Evolutionary conservation across 2,888 invertebrate species (phyloP), one percentile per base, ranked within the genome.

Genomic region (Andrena flavipes): DNA sequence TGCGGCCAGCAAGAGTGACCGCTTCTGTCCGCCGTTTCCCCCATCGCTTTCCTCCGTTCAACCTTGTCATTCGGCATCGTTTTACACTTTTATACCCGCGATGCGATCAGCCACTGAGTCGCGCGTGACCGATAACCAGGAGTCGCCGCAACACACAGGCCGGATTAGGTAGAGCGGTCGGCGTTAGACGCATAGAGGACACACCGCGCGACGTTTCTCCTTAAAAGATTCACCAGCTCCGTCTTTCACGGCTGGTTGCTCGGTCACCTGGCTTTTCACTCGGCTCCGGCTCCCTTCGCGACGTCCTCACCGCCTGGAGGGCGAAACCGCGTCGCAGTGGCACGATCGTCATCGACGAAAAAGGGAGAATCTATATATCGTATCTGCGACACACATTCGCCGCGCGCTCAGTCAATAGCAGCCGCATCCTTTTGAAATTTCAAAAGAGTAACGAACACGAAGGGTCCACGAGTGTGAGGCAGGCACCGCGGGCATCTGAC

Each of bases 321-420:
- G 72, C 10, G 49, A 62, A 70, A 73, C 68, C 80, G 80, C 75
- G 82, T 63, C 79, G 68, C 72, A 77, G 80, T 49, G 59, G 35
- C 63, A 75, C 75, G 75, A 75, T 75, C 78, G 81, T 79, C 81
- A 79, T 73, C 79, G 79, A 81, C 72, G 73, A 80, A 75, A 80
- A 82, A 75, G 75, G 80, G 63, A 75, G 80, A 76, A 72, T 51
- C 80, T 82, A 82, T 80, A 82, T 80, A 82, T 54, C n/a, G 68
- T 72, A 7, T 10, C 71, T 64, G 83, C 76, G 81, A 81, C 81
- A 83, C 67, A 81, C 75, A 82, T 82, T 80, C 74, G 71, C 60
- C 56, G 56, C 68, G 72, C 72, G 76, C 75, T 71, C 69, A 75
- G 80, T 80, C 80, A 56, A 82, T 74, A 82, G 71, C 67, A 20